phyloP scores from a whole-genome alignment of 1,140 invertebrate genomes.

The Heliothis virescens region DNA sequence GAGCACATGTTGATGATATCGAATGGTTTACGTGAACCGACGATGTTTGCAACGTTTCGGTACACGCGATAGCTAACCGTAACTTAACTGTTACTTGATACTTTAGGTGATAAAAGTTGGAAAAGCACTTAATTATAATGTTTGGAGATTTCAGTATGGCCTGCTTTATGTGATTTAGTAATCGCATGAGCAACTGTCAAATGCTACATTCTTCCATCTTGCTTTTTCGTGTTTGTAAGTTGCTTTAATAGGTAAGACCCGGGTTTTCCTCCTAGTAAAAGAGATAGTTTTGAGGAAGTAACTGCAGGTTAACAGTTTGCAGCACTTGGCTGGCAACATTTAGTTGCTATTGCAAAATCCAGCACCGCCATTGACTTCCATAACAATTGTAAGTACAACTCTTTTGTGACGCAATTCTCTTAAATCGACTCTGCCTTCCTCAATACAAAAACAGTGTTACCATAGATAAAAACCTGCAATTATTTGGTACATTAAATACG shows the following conservation, averaged over 20 bases:
- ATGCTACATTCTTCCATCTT: neutral
- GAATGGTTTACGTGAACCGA: conserved; percentile 51
- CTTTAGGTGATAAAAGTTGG: neutral
- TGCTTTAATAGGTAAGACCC: neutral
- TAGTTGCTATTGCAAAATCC: too few species aligned
- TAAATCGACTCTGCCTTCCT: too few species aligned
- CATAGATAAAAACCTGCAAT: neutral
- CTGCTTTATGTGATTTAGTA: conserved; percentile 31
- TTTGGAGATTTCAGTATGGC: neutral
- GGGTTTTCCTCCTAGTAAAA: too few species aligned
- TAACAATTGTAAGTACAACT: too few species aligned
- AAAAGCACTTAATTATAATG: neutral
- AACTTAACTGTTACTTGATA: conserved; percentile 71
- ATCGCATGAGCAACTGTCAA: neutral
- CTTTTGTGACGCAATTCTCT: too few species aligned
- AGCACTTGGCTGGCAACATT: too few species aligned
- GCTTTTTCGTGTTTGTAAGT: neutral
- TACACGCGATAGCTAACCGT: conserved; percentile 72
- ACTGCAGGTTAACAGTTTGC: too few species aligned
- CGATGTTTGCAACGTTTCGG: conserved; percentile 57
- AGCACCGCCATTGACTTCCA: too few species aligned
- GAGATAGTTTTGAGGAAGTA: too few species aligned
- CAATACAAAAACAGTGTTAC: too few species aligned
- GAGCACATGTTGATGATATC: conserved; percentile 27
- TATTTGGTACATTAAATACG: neutral